These are phyloP conservation scores for Anas bahamensis DNA, from an alignment of 2,797 vertebrate species.

Conservation along the genomic window DNA sequence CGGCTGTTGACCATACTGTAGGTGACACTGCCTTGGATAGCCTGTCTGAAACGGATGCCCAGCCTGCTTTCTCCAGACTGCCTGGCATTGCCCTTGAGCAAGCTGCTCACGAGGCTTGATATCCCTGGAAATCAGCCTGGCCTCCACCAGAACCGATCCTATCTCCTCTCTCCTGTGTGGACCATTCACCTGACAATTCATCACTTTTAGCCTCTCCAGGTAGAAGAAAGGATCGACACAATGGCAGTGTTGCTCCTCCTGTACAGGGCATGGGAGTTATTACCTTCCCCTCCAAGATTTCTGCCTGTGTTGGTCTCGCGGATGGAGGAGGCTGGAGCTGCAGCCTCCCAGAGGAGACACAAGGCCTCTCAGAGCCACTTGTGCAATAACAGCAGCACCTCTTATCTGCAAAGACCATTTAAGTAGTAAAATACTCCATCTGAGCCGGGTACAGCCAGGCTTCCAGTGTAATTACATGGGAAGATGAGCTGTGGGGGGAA, in stretches of 20 bases:
- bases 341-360: neutral
- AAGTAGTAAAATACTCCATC: slow-evolving; percentile 7
- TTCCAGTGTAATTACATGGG: slow-evolving; percentile 47
- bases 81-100: neutral
- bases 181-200: neutral
- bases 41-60: neutral
- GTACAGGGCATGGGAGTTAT: neutral
- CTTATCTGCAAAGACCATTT: neutral
- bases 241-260: neutral
- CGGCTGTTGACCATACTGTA: neutral
- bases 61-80: neutral
- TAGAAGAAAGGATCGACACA: neutral
- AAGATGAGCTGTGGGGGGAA: neutral
- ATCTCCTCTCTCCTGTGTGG: neutral
- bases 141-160: neutral
- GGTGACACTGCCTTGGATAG: neutral
- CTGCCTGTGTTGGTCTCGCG: neutral
- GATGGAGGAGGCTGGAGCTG: neutral
- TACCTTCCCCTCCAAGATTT: neutral
- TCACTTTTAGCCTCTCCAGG: neutral
- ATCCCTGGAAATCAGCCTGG: neutral
- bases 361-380: neutral
- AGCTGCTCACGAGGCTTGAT: neutral
- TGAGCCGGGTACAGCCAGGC: neutral
- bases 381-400: neutral